Percentiles rank a stretch among this genome's conserved stretches.
These are phyloP conservation scores for Catharus ustulatus DNA, from an alignment of 2,797 vertebrate species.

Conservation along the genomic window DNA sequence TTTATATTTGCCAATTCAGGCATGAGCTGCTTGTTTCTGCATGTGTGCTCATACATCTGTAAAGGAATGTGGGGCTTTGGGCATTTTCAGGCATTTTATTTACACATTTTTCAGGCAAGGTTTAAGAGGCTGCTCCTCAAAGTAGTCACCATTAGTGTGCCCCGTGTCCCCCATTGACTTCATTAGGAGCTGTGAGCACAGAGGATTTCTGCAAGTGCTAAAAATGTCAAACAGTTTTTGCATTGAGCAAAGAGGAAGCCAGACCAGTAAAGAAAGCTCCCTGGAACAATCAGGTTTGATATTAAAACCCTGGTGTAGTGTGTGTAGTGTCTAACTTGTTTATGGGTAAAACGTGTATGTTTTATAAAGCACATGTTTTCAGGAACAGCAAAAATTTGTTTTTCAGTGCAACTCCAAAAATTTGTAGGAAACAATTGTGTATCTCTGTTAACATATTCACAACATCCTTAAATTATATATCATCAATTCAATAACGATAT, in stretches of 20 bases:
- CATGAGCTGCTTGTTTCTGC: conserved; percentile 9
- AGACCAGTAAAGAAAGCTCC: conserved; percentile 18
- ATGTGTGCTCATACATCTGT: background rate
- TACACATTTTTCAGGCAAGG: background rate
- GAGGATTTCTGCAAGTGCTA: conserved; percentile 38
- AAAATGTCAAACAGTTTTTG: background rate
- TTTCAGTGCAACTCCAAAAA: background rate
- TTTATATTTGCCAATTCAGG: conserved; percentile 26
- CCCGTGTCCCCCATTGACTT: background rate
- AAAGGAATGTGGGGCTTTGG: background rate
- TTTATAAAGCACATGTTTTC: background rate
- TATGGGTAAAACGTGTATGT: background rate
- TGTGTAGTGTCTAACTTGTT: background rate
- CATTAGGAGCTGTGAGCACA: background rate
- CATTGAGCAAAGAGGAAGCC: background rate
- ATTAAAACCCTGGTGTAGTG: background rate
- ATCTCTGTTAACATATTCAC: background rate
- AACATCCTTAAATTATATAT: background rate
- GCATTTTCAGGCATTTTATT: background rate
- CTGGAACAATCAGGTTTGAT: background rate
- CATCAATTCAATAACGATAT: background rate
- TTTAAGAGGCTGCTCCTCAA: conserved; percentile 21
- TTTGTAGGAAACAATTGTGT: background rate
- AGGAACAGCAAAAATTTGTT: background rate
- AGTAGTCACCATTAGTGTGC: background rate